Conservation (phyloP, 2,888 invertebrate species). For the Drosophila anomelani region DNA sequence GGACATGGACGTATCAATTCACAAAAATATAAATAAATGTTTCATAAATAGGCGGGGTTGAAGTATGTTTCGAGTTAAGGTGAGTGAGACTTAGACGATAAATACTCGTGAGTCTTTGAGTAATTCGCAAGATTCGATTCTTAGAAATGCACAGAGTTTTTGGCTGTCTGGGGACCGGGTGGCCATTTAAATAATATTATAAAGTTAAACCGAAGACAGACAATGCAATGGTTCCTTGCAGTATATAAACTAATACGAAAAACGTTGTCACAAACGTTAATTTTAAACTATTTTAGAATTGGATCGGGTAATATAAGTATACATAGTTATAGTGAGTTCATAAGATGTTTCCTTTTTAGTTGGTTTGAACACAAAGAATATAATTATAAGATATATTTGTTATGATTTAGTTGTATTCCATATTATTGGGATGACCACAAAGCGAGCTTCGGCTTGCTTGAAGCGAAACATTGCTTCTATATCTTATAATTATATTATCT, state of each 20-base stretch:
- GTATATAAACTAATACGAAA: conserved; percentile 4
- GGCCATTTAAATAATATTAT: conserved; percentile 10
- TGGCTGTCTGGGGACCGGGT: conserved; percentile 37
- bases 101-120: conserved; percentile 32
- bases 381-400: not conserved
- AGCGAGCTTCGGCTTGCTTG: too few relatives aligned
- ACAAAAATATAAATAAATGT: conserved; percentile 17
- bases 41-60: conserved; percentile 32
- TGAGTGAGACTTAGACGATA: conserved; percentile 5
- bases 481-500: not conserved
- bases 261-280: not conserved
- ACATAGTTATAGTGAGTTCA: conserved; percentile 2
- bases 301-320: conserved; percentile 7
- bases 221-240: conserved; percentile 26
- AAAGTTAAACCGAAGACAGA: conserved; percentile 13
- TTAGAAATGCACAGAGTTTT: conserved; percentile 44
- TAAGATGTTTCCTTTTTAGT: conserved; percentile 6
- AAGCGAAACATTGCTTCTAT: not conserved
- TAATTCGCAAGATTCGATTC: conserved; percentile 25
- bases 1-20: conserved; percentile 10
- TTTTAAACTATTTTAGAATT: conserved; percentile 19
- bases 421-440: too few relatives aligned
- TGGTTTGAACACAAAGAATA: not conserved
- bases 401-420: too few relatives aligned
- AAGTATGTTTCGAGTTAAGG: conserved; percentile 16